Percentiles rank a stretch among this genome's conserved stretches.
Evolutionary conservation across 2,888 invertebrate genomes (phyloP).

Genomic region (Busseola fusca): DNA sequence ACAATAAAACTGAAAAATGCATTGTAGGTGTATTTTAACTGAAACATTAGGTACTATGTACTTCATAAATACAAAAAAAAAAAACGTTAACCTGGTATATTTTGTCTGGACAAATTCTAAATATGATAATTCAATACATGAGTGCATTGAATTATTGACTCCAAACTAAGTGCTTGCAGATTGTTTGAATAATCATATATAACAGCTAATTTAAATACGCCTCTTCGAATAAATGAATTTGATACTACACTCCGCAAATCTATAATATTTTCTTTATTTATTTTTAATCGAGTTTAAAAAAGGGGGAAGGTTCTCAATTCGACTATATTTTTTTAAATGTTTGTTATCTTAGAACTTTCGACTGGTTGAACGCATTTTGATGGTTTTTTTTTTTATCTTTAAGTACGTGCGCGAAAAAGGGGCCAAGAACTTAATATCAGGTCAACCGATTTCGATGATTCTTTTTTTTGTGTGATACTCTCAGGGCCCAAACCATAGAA

Average conservation of each 20-base stretch:
- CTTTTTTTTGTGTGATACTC: too few relatives aligned
- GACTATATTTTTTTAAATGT: too few relatives aligned
- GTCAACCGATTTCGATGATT: too few relatives aligned
- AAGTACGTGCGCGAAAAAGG: too few relatives aligned
- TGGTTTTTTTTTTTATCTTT: too few relatives aligned
- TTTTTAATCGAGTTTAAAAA: too few relatives aligned
- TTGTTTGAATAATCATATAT: not conserved
- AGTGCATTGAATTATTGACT: too few relatives aligned
- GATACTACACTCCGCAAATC: not conserved
- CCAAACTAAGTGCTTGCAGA: not conserved
- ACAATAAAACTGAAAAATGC: slow-evolving; percentile 23
- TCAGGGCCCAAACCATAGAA: too few relatives aligned
- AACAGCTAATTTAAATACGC: not conserved
- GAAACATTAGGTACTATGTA: not conserved
- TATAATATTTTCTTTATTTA: not conserved
- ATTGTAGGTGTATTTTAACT: not conserved
- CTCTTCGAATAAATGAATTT: not conserved
- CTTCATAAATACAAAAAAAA: not conserved
- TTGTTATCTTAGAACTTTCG: too few relatives aligned
- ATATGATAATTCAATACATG: not conserved
- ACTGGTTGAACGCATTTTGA: too few relatives aligned
- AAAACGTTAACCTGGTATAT: not conserved
- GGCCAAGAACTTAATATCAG: too few relatives aligned
- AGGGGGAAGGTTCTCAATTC: too few relatives aligned
- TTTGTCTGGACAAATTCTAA: not conserved